Conservation (phyloP, 2,797 vertebrate species). For the Erpetoichthys calabaricus region DNA sequence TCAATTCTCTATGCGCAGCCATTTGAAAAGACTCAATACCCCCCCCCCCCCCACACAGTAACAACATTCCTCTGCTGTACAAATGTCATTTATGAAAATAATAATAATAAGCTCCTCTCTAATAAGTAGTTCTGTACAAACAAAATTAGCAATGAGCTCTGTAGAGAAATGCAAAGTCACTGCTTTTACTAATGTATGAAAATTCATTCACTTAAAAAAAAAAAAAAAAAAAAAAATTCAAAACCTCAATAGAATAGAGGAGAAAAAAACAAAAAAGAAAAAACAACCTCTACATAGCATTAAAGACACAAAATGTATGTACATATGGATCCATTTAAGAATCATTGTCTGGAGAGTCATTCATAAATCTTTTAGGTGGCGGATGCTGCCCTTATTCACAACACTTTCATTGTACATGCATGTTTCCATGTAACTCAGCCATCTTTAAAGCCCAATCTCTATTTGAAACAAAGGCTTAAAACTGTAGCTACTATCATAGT, state of each 20-base stretch:
- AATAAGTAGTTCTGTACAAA: slow-evolving; percentile 76
- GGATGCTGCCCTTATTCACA: slow-evolving; percentile 13
- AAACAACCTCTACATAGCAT: slow-evolving; percentile 62
- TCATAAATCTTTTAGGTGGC: too few species aligned
- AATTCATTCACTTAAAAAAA: slow-evolving; percentile 59
- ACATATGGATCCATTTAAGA: slow-evolving; percentile 55
- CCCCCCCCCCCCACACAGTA: slow-evolving; percentile 68
- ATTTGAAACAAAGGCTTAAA: slow-evolving; percentile 48
- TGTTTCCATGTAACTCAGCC: slow-evolving; percentile 39
- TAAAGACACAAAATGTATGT: slow-evolving; percentile 64
- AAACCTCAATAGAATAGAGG: slow-evolving; percentile 9
- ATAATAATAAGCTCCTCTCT: slow-evolving; percentile 59
- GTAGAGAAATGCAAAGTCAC: slow-evolving; percentile 62
- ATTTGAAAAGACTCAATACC: slow-evolving; percentile 55
- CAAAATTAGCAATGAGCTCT: slow-evolving; percentile 63
- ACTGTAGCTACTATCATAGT: slow-evolving; percentile 28
- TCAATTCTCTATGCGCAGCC: slow-evolving; percentile 59
- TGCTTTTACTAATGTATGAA: slow-evolving; percentile 52
- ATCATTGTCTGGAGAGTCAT: slow-evolving; percentile 23
- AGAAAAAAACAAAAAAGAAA: slow-evolving; percentile 17
- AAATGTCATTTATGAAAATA: slow-evolving; percentile 33
- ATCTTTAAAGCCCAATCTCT: slow-evolving; percentile 39
- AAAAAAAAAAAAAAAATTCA: slow-evolving; percentile 40
- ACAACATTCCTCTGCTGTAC: slow-evolving; percentile 89
- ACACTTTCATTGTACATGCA: slow-evolving; percentile 47